Base-by-base conservation (phyloP, 2,888 invertebrate species). In the Hypena proboscidalis region DNA sequence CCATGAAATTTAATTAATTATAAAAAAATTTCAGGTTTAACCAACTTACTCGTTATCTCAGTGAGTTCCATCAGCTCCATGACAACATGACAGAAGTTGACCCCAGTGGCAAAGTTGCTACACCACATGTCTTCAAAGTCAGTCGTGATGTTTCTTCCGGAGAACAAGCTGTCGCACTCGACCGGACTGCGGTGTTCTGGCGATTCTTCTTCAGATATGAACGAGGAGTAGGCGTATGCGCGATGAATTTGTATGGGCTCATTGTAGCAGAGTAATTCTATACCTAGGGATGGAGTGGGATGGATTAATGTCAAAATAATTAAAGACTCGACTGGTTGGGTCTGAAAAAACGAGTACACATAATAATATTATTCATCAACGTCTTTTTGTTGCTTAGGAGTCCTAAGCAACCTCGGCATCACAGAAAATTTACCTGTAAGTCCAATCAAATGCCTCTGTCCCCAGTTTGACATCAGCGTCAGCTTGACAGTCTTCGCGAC, bases 61-160 rank as follows among this genome's bases (percentile, higher is more conserved):
- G 73, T 74, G 1, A 74, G 67, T 35, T 87, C 80, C 20, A 66
- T 58, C 34, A 91, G 40, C 54, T 90, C 88, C 58, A 90, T 72
- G 1, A 90, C 75, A 7, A 91, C 70, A 47, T 90, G 83, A 13
- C 84, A 86, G 58, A 80, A 84, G 57, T 80, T 77, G 4, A 53
- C 59, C 0, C 83, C 86, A 0, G 77, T 58, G 0, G 71, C 61
- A 40, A 87, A 86, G 64, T 83, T 86, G 0, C 86, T 80, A 57
- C 92, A 90, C 94, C 94, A 94, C 94, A 94, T 94, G 67, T 95
- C 93, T 32, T 92, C 91, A 20, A 92, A 88, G 30, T 94, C 92
- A 0, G 92, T 92, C 0, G 95, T 94, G 26, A 96, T 86, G 77
- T 95, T 95, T n/a, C 85, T 80, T 1, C 93, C 94, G 72, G 95